Evolutionary conservation across 2,113 vertebrate genomes (phyloP), one percentile per base, ranked within the genome.

Genomic region (Holacanthus passer): DNA sequence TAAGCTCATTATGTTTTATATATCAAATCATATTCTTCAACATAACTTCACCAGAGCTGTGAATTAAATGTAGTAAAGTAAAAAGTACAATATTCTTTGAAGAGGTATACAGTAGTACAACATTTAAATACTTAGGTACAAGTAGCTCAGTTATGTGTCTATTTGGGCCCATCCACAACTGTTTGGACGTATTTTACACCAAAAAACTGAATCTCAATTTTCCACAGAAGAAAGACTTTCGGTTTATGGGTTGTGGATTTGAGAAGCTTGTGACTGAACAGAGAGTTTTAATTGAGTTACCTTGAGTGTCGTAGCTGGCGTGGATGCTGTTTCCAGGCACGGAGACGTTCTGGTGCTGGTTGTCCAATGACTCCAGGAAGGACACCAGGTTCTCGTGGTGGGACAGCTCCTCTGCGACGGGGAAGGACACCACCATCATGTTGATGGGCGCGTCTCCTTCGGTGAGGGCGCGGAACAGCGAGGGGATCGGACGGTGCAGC

Each of bases 401-500:
- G 0, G 97, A 98, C 27, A 99, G 95, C 75, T 99, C 98, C 89
- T 99, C 98, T 3, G 97, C 96, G 37, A 99, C 96, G 3, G 98
- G 98, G 92, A 99, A 99, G 58, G 98, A 97, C 76, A 99, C 97
- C 8, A 99, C 97, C 94, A 98, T 98, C 98, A 98, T 99, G 93
- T 97, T 98, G 85, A 94, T 92, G 55, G 98, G 94, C 2, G 97
- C 95, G 19, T 98, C 98, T 2, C 97, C 98, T 87, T 99, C 98
- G 0, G 98, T 99, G 74, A 99, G 97, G 0, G 98, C 98, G 9
- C 97, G 95, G 94, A 99, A 99, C 60, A 99, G 95, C 0, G 98
- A 99, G 0, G 98, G 98, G 86, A 99, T 99, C 0, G 98, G 97
- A 41, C 97, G 97, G n/a, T 98, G 96, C 63, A 99, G 91, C 89